These are phyloP conservation scores for Xanthorhoe spadicearia DNA, from an alignment of 2,888 invertebrate species.

Conservation along the genomic window DNA sequence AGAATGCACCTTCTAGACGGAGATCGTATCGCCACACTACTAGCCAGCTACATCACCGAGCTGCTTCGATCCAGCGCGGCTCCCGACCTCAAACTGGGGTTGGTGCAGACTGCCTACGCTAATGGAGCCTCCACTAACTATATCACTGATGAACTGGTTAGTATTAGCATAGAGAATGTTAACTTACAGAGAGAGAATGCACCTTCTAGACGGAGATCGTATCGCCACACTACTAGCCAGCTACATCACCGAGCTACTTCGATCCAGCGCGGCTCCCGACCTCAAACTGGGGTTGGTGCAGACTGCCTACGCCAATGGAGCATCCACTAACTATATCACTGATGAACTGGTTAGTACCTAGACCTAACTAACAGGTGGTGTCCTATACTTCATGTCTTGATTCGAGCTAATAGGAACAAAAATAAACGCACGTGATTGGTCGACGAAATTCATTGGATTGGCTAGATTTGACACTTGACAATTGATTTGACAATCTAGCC, in stretches of 20 bases:
- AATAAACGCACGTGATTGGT: no score
- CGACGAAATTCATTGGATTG: no score
- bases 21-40: slow-evolving; percentile 96
- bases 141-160: slow-evolving; percentile 89
- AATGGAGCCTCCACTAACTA: slow-evolving; percentile 98
- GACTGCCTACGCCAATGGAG: slow-evolving; percentile 99
- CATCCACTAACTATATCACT: slow-evolving; percentile 95
- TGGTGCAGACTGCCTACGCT: slow-evolving; percentile 99
- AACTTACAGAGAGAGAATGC: slow-evolving; percentile 85
- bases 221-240: slow-evolving; percentile 95
- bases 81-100: slow-evolving; percentile 89
- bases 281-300: slow-evolving; percentile 96
- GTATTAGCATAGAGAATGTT: slow-evolving; percentile 30
- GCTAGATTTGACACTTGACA: no score
- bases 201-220: slow-evolving; percentile 97
- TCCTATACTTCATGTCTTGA: no score
- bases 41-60: slow-evolving; percentile 90
- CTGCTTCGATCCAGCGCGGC: slow-evolving; percentile 82
- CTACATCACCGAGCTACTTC: slow-evolving; percentile 87
- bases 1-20: slow-evolving; percentile 95
- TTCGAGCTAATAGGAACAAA: no score
- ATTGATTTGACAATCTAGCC: no score
- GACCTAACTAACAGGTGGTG: no score
- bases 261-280: slow-evolving; percentile 80
- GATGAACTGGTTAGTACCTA: slow-evolving; percentile 85